Base-by-base conservation (phyloP, 2,888 invertebrate genomes). In the Lucinisca nassula region DNA sequence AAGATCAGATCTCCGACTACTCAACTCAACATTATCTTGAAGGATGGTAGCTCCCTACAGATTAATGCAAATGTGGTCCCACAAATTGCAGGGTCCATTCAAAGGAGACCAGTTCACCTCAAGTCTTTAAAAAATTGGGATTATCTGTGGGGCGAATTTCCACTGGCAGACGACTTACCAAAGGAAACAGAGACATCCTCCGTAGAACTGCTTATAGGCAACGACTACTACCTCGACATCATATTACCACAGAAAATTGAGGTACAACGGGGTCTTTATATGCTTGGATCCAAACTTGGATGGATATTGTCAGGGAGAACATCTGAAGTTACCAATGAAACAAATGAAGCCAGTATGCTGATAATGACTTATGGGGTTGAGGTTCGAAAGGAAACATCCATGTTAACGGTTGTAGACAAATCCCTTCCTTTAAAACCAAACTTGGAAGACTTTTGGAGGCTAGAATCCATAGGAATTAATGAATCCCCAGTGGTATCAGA, bases 401-500 rank as follows among this genome's bases (percentile, higher is more conserved):
- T 58, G 17, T 77, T 77, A 2, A 30, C 37, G 32, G 21, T 32
- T 35, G 37, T 58, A 35, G 77, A 77, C 49, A 45, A 27, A 45
- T 49, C 21, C 32, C 37, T 74, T 14, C 76, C 79, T 32, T 61
- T 17, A 6, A 83, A 82, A 67, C 79, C 86, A 8, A 55, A 70
- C 12, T 32, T 86, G 1, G 79, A 83, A 55, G 86, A 86, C 32
- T 79, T 84, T 37, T 84, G 84, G 84, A 73, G 30, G n/a, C 51
- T 79, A 1, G 79, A 84, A 37, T 8, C 84, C 4, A 84, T 79
- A 40, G 79, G 84, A 1, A 49, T 84, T 2, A 73, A 27, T 21
- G 79, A 84, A 30, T 24, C 30, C 21, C 30, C 40, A 10, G 84
- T 74, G 27, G 73, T 37, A 37, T 21, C 51, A 51, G 3, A 30